Conservation (phyloP, 2,113 vertebrate species). For the Sinocyclocheilus rhinocerous region DNA sequence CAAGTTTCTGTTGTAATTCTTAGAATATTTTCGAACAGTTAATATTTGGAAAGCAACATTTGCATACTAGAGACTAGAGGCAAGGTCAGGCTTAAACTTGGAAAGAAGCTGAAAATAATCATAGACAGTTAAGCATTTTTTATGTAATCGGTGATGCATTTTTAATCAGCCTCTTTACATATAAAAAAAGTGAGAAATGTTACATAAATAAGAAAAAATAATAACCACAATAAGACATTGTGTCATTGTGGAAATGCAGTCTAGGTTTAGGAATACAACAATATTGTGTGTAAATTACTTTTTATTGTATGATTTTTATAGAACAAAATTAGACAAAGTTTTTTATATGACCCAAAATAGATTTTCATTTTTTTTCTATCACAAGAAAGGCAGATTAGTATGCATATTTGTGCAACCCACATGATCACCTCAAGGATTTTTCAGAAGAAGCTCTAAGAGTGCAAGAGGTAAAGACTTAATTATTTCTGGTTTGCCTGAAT, state of each 20-base stretch:
- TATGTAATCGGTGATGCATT: neutral
- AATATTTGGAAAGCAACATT: neutral
- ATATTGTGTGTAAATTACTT: neutral
- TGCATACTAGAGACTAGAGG: constrained; percentile 1
- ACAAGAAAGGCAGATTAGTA: neutral
- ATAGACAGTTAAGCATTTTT: neutral
- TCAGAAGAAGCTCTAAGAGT: neutral
- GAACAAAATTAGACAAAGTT: neutral
- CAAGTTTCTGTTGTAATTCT: neutral
- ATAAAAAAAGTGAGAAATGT: neutral
- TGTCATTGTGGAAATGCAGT: neutral
- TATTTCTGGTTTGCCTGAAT: neutral
- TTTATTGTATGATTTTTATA: neutral
- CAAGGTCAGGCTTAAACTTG: neutral
- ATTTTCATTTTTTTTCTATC: neutral
- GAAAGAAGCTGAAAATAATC: neutral
- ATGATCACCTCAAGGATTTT: neutral
- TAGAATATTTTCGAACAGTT: neutral
- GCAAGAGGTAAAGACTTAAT: neutral
- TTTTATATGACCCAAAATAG: neutral
- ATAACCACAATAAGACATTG: neutral
- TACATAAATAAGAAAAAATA: neutral
- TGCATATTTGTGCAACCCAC: neutral
- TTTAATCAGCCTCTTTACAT: neutral
- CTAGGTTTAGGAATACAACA: neutral